Evolutionary conservation across 1,140 invertebrate genomes (phyloP).

Genomic region (Zaprionus lachaisei): DNA sequence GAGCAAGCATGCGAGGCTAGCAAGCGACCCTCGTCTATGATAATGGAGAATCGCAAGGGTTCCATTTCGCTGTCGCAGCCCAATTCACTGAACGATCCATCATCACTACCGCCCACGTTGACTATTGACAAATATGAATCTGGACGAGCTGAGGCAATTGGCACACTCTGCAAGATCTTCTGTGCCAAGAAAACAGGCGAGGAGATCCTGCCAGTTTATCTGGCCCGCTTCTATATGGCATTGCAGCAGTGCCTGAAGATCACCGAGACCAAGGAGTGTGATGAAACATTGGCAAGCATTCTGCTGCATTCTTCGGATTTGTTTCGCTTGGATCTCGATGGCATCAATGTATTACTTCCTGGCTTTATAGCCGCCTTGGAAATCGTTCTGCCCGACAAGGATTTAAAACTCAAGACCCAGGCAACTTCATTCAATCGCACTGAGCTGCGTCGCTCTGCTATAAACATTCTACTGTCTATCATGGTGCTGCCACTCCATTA

Average conservation of each 20-base stretch:
- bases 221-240: constrained; percentile 97
- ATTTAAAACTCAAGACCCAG: constrained; percentile 88
- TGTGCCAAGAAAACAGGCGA: constrained; percentile 98
- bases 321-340: constrained; percentile 96
- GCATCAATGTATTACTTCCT: constrained; percentile 95
- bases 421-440: constrained; percentile 88
- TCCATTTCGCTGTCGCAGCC: constrained; percentile 83
- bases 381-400: constrained; percentile 92
- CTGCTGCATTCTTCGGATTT: constrained; percentile 92
- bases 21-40: constrained; percentile 83
- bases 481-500: constrained; percentile 96
- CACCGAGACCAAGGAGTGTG: constrained; percentile 87
- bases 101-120: constrained; percentile 71
- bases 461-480: constrained; percentile 95
- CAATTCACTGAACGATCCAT: constrained; percentile 79
- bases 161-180: constrained; percentile 97
- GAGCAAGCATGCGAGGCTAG: constrained; percentile 83
- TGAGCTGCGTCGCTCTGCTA: constrained; percentile 94
- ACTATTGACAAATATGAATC: constrained; percentile 90
- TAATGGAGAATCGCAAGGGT: constrained; percentile 84
- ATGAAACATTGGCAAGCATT: constrained; percentile 91
- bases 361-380: constrained; percentile 95
- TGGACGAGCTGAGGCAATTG: constrained; percentile 97
- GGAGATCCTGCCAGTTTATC: constrained; percentile 96
- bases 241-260: constrained; percentile 94